phyloP scores from a whole-genome alignment of 1,140 invertebrate genomes.

The Notospermus geniculatus region DNA sequence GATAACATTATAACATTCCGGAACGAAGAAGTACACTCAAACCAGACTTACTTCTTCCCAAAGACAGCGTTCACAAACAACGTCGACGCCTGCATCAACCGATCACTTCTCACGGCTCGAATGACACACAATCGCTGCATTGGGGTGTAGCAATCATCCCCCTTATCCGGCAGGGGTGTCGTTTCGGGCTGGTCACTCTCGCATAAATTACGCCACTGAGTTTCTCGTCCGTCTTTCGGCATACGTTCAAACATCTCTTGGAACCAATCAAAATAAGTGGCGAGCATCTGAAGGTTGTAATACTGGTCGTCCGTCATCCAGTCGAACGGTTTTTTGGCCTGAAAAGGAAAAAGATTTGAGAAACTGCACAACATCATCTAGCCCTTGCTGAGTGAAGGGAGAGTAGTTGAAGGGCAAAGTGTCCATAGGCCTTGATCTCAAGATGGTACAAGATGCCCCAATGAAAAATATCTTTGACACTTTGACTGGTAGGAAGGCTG shows the following conservation, averaged over 20 bases:
- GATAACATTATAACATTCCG: background rate
- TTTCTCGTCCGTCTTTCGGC: conserved; percentile 53
- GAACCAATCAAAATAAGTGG: conserved; percentile 44
- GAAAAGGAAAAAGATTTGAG: background rate
- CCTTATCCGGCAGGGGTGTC: conserved; percentile 49
- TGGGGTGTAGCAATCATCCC: conserved; percentile 45
- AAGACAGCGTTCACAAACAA: conserved; percentile 46
- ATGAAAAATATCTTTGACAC: too few relatives aligned
- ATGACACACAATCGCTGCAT: conserved; percentile 51
- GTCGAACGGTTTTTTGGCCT: conserved; percentile 56
- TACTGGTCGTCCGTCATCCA: conserved; percentile 58
- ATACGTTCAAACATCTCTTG: conserved; percentile 53
- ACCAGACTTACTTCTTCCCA: conserved; percentile 47
- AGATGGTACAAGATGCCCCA: too few relatives aligned
- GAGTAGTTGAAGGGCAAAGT: too few relatives aligned
- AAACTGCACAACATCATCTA: too few relatives aligned
- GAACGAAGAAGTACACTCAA: background rate
- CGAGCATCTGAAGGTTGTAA: conserved; percentile 52
- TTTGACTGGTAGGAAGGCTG: too few relatives aligned
- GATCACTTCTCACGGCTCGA: conserved; percentile 49
- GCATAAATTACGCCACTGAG: conserved; percentile 53
- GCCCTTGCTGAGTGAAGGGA: too few relatives aligned
- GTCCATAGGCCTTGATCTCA: too few relatives aligned
- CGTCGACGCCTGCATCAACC: conserved; percentile 47
- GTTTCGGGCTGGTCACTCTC: conserved; percentile 52